Conservation (phyloP, 2,797 vertebrate genomes). For the Hozukius guyotensis region DNA sequence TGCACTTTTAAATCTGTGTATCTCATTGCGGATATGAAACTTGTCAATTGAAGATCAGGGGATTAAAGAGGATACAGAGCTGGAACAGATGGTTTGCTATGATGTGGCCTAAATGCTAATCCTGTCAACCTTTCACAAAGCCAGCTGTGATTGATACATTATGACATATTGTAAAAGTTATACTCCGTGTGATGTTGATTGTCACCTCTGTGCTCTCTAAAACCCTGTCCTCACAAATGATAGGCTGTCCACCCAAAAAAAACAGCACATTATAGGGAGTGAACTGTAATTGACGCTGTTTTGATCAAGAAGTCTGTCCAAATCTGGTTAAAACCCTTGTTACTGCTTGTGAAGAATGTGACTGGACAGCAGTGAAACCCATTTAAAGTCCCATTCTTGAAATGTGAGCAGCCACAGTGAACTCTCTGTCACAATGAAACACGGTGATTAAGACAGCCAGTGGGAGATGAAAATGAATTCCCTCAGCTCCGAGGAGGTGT, state of each 20-base stretch:
- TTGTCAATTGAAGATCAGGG: constrained; percentile 53
- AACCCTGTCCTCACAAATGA: background rate
- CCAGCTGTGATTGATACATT: constrained; percentile 35
- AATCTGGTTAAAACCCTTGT: constrained; percentile 35
- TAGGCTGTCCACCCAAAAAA: background rate
- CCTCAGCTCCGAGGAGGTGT: constrained; percentile 74
- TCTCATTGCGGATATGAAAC: constrained; percentile 51
- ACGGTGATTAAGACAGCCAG: constrained; percentile 82
- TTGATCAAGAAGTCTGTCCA: constrained; percentile 32
- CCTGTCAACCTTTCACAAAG: constrained; percentile 47
- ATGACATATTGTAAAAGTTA: constrained; percentile 41
- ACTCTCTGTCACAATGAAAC: constrained; percentile 82
- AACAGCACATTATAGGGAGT: background rate
- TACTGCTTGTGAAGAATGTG: constrained; percentile 15
- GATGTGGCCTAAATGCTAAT: constrained; percentile 60
- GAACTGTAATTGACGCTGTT: constrained; percentile 26
- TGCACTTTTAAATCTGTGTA: constrained; percentile 18
- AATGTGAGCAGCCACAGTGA: constrained; percentile 75
- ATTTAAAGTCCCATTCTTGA: constrained; percentile 48
- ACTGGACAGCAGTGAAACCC: constrained; percentile 35
- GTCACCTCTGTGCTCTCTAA: background rate
- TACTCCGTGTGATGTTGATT: constrained; percentile 13
- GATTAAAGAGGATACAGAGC: constrained; percentile 57
- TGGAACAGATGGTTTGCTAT: constrained; percentile 71
- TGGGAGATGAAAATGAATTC: constrained; percentile 88